A percentile compares a stretch with the other conserved stretches of the same genome.
Evolutionary conservation across 1,140 invertebrate species (phyloP).

Genomic region (Hycleus phaleratus): DNA sequence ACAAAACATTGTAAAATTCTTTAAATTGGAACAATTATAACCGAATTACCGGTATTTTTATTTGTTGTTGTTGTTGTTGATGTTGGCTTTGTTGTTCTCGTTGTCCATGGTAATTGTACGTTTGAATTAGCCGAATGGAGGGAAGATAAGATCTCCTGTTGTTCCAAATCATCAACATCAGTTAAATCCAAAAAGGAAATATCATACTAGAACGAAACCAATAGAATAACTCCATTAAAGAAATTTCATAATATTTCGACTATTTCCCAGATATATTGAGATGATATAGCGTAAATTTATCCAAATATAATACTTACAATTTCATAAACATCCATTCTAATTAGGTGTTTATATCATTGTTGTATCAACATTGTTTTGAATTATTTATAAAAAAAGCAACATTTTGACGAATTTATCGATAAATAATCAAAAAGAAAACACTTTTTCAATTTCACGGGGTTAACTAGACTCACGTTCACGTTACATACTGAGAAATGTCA

Average conservation of each 20-base stretch:
- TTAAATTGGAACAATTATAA: too few species aligned
- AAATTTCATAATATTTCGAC: background rate
- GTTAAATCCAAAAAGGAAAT: constrained; percentile 36
- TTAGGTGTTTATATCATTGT: constrained; percentile 1
- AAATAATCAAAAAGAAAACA: constrained; percentile 7
- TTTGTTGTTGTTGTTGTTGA: background rate
- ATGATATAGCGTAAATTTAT: background rate
- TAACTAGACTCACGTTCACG: constrained; percentile 21
- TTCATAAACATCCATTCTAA: constrained; percentile 17
- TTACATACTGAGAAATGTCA: constrained; percentile 17
- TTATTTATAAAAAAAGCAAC: constrained; percentile 11
- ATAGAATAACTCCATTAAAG: too few species aligned
- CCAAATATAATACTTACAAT: constrained; percentile 13
- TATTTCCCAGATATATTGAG: constrained; percentile 2
- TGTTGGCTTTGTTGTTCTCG: constrained; percentile 3
- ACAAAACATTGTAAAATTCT: too few species aligned
- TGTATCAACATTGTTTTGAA: constrained; percentile 15
- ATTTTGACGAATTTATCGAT: constrained; percentile 4
- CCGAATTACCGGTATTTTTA: background rate
- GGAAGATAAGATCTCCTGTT: constrained; percentile 24
- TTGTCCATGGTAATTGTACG: constrained; percentile 33
- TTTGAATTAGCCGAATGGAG: constrained; percentile 24
- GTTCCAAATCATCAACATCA: constrained; percentile 34
- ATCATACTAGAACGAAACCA: constrained; percentile 14
- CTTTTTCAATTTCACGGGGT: constrained; percentile 15